Conservation (phyloP, 1,140 invertebrate species). For the Laupala kohalensis region DNA sequence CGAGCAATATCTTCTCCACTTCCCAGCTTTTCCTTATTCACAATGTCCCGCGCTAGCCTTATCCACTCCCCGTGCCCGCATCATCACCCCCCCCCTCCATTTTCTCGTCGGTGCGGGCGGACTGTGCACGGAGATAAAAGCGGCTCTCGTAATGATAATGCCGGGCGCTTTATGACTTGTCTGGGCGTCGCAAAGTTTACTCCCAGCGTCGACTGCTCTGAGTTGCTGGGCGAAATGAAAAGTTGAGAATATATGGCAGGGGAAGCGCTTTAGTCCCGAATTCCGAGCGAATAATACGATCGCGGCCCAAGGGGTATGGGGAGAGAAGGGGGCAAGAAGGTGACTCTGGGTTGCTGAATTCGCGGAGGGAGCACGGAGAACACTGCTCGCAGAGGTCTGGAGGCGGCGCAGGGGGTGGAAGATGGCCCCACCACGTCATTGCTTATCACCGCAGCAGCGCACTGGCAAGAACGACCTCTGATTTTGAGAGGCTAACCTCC, state of each 20-base stretch:
- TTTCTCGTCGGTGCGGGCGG: no score
- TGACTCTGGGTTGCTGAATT: no score
- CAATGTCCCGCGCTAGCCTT: not conserved
- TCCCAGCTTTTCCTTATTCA: not conserved
- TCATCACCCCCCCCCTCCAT: no score
- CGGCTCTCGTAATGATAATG: conserved; percentile 45
- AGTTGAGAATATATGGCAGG: not conserved
- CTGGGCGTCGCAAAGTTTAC: not conserved
- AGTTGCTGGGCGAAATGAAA: not conserved
- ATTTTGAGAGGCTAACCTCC: no score
- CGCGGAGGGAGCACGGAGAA: no score
- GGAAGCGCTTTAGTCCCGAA: not conserved
- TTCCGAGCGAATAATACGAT: not conserved
- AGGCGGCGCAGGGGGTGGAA: not conserved
- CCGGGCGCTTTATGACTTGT: conserved; percentile 58
- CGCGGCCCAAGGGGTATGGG: no score
- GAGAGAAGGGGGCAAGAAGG: no score
- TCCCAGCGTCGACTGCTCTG: not conserved
- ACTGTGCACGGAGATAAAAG: not conserved
- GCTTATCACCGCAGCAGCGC: no score
- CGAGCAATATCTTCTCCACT: no score
- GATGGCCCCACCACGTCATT: no score
- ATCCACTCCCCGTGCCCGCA: no score
- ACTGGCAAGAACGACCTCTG: no score
- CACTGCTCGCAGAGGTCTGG: not conserved